Percentiles rank a stretch among this genome's conserved stretches.
Conservation (phyloP, 2,888 invertebrate species). For the Physocephala rufipes region DNA sequence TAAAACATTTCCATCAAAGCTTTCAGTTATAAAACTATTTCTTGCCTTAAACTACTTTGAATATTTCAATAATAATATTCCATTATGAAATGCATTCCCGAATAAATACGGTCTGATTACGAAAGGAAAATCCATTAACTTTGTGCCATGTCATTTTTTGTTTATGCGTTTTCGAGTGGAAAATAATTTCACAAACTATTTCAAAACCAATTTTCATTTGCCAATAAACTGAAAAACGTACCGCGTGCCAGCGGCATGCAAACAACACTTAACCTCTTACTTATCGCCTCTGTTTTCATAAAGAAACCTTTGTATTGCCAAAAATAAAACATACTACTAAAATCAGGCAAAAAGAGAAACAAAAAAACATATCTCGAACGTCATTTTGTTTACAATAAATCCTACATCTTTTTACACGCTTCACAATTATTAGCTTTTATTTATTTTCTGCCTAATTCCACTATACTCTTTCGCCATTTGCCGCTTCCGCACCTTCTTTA, state of each 20-base stretch:
- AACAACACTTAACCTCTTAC: not conserved
- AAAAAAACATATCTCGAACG: no score
- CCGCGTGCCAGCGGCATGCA: not conserved
- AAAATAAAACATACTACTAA: no score
- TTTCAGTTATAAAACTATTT: no score
- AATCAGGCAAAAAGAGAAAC: not conserved
- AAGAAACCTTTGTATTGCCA: not conserved
- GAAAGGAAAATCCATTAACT: no score
- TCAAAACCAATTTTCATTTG: not conserved
- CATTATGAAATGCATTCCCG: no score
- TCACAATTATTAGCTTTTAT: constrained; percentile 38
- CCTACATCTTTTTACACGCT: constrained; percentile 36
- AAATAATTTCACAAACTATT: not conserved
- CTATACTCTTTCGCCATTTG: not conserved
- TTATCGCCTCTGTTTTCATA: not conserved
- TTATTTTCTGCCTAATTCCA: not conserved
- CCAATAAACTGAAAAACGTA: constrained; percentile 5
- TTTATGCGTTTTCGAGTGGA: constrained; percentile 12
- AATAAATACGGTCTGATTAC: no score
- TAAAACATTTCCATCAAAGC: no score
- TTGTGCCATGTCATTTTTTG: no score
- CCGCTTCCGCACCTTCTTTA: not conserved
- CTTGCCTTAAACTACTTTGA: no score
- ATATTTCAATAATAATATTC: no score
- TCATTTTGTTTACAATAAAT: constrained; percentile 20